Evolutionary conservation across 35 echinoderm and acorn worm species (phyloP).

Genomic region (Ophiothrix spiculata): DNA sequence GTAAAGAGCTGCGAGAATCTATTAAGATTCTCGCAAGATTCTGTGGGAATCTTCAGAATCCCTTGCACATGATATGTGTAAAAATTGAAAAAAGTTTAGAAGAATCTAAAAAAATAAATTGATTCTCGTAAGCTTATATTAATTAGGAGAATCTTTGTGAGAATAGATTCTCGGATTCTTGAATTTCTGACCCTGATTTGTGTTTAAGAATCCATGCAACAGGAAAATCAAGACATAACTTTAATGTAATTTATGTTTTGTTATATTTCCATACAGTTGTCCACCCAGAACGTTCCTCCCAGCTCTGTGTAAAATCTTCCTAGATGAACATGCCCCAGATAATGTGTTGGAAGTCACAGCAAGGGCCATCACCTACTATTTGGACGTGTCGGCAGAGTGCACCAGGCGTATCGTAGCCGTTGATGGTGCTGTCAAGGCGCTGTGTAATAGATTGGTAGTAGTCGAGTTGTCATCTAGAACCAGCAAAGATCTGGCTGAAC

Average conservation of each 20-base stretch:
- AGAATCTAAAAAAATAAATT: too few relatives aligned
- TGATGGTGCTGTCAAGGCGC: conserved; percentile 95
- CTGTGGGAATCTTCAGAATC: too few relatives aligned
- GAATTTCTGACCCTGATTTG: too few relatives aligned
- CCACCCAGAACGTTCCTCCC: conserved; percentile 96
- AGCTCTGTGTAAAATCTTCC: conserved; percentile 90
- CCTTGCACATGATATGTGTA: too few relatives aligned
- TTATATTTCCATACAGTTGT: conserved; percentile 57
- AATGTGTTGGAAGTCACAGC: conserved; percentile 96
- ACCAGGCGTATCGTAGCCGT: conserved; percentile 91
- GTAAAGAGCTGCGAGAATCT: too few relatives aligned
- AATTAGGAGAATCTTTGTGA: too few relatives aligned
- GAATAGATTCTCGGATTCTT: too few relatives aligned
- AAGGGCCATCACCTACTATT: conserved; percentile 93
- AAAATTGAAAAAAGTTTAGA: too few relatives aligned
- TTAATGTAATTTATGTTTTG: conserved; percentile 1
- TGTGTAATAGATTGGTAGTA: conserved; percentile 91
- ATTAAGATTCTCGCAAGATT: too few relatives aligned
- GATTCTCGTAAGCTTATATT: too few relatives aligned
- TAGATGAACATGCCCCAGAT: conserved; percentile 96
- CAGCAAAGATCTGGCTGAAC: conserved; percentile 93
- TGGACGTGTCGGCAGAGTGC: conserved; percentile 95
- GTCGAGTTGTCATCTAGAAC: conserved; percentile 82
- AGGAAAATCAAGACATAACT: too few relatives aligned
- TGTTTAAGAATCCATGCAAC: too few relatives aligned